Evolutionary conservation across 2,888 invertebrate species (phyloP), one percentile per base, ranked within the genome.

Genomic region (Macrosoma leucophasiata): DNA sequence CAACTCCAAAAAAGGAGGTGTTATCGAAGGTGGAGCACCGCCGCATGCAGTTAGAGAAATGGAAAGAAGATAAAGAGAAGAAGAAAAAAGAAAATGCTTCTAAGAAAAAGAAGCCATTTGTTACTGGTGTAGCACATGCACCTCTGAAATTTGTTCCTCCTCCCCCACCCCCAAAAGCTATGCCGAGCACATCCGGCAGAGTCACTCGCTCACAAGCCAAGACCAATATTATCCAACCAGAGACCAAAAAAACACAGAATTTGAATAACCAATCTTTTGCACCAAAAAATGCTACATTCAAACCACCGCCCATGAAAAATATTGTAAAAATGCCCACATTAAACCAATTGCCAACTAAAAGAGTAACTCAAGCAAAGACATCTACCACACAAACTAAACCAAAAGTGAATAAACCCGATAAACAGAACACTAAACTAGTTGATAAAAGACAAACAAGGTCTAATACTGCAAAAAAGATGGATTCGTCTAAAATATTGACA

Each of bases 271-370:
- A 58, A 18, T 84, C 84, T 0, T 86, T 88, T 66, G 88, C 87
- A 6, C 88, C 89, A 0, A 57, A 56, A 33, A 77, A 86, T 67
- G 81, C 88, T 9, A 44, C 60, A 7, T 89, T 89, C 50, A 76
- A 68, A 48, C 70, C 86, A 3, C 88, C 88, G 1, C 37, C 55
- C 5, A 66, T 69, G 5, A 57, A 56, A 42, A 59, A 58, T 6
- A 22, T 62, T 4, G 43, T 38, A 0, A 68, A 60, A 36, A 48
- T 61, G 33, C 66, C 67, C 3, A 56, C 35, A 11, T 34, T 74
- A 19, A 53, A 41, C 2, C 48, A 19, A n/a, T 9, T 11, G 5
- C 2, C 17, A 2, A 30, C n/a, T n/a, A n/a, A n/a, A n/a, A n/a
- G n/a, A 22, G 7, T 13, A 3, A 4, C 27, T 13, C 27, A 27